These are phyloP conservation scores for Clusia tigrina DNA, from an alignment of 2,888 invertebrate species.

Conservation along the genomic window DNA sequence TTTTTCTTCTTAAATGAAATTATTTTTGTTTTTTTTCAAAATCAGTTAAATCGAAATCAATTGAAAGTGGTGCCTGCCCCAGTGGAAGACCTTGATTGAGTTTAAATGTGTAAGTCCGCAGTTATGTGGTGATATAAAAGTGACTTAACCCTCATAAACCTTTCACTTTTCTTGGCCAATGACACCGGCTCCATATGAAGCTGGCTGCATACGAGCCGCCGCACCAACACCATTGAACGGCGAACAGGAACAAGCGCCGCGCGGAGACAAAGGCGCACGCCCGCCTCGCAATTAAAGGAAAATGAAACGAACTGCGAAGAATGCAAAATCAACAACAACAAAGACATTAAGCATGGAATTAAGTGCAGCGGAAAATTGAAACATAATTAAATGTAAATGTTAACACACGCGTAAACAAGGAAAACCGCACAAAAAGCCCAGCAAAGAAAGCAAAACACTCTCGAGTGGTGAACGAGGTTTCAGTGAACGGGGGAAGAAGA, in stretches of 20 bases:
- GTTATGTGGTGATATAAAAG: too few relatives aligned
- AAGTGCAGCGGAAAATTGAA: not conserved
- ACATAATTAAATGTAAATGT: not conserved
- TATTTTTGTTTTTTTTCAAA: too few relatives aligned
- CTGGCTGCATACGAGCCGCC: slow-evolving; percentile 16
- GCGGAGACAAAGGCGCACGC: slow-evolving; percentile 27
- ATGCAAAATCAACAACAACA: not conserved
- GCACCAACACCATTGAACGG: slow-evolving; percentile 47
- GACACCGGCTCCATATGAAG: slow-evolving; percentile 46
- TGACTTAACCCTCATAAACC: slow-evolving; percentile 32
- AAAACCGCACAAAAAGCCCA: not conserved
- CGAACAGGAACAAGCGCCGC: slow-evolving; percentile 50
- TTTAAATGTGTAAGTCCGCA: too few relatives aligned
- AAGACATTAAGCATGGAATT: not conserved
- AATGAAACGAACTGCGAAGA: slow-evolving; percentile 28
- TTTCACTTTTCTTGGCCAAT: slow-evolving; percentile 56
- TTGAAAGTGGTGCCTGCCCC: not conserved
- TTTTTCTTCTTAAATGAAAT: too few relatives aligned
- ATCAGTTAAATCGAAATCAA: not conserved
- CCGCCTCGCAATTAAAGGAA: not conserved
- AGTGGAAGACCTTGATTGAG: slow-evolving; percentile 6
- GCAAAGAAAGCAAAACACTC: not conserved
- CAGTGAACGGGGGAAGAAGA: not conserved
- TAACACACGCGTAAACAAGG: not conserved
- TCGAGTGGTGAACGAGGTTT: not conserved